These are phyloP conservation scores for Laticauda colubrina DNA, from an alignment of 2,113 vertebrate genomes.

Conservation along the genomic window DNA sequence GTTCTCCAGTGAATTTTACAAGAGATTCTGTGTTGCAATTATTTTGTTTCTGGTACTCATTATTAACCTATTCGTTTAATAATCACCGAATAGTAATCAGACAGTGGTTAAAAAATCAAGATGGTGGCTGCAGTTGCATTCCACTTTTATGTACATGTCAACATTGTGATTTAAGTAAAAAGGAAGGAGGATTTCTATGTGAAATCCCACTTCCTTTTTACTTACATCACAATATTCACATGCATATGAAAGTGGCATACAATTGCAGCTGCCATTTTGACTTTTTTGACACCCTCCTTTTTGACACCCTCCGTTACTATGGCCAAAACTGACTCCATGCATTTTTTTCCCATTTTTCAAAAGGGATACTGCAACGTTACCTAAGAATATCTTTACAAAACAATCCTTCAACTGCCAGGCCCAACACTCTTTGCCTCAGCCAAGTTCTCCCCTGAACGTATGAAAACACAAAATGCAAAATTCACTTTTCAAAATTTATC, in stretches of 20 bases:
- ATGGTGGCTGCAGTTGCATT: neutral
- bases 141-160: neutral
- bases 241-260: too few relatives aligned
- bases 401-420: neutral
- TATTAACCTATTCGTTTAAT: neutral
- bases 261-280: neutral
- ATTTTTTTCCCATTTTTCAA: neutral
- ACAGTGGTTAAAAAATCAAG: neutral
- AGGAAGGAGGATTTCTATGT: neutral
- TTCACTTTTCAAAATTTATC: neutral
- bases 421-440: neutral
- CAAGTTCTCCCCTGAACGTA: neutral
- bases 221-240: too few relatives aligned
- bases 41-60: neutral
- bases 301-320: too few relatives aligned
- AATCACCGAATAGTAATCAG: neutral
- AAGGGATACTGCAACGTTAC: neutral
- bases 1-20: neutral
- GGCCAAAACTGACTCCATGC: neutral
- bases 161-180: neutral
- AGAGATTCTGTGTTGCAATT: neutral
- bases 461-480: neutral
- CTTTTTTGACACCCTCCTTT: neutral
- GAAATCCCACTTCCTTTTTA: neutral
- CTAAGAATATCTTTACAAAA: neutral